These are phyloP conservation scores for Paracyclopina nana DNA, from an alignment of 1,140 invertebrate species.

Conservation along the genomic window DNA sequence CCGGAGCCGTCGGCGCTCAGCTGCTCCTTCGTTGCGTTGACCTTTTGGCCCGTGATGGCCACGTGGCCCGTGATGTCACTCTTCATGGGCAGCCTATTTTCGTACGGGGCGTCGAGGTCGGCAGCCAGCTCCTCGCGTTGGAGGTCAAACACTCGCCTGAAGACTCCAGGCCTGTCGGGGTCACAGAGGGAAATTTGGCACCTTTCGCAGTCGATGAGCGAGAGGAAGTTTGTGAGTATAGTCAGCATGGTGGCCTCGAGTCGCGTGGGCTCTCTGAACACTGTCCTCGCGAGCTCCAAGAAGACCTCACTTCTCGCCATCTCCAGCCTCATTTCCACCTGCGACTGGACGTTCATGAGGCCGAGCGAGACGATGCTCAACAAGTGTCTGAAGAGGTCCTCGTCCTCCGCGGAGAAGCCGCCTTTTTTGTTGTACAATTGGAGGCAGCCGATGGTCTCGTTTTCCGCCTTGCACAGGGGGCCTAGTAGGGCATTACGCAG, in stretches of 20 bases:
- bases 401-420: background rate
- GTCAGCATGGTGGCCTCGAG: background rate
- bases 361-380: background rate
- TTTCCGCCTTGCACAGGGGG: too few species aligned
- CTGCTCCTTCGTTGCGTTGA: background rate
- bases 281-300: background rate
- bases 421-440: background rate
- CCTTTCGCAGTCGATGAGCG: background rate
- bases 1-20: background rate
- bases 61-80: background rate
- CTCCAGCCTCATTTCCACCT: background rate
- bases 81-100: slow-evolving; percentile 9
- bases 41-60: background rate
- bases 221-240: background rate
- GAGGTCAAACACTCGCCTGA: background rate
- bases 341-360: background rate
- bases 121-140: background rate
- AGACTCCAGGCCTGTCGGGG: background rate
- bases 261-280: background rate
- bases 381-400: background rate
- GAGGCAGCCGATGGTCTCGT: too few species aligned
- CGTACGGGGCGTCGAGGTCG: background rate
- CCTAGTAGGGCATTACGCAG: background rate
- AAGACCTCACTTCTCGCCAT: background rate
- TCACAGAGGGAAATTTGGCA: background rate